Percentiles rank a stretch among this genome's conserved stretches.
Evolutionary conservation across 2,113 vertebrate genomes (phyloP).

Genomic region (Mesitornis unicolor): DNA sequence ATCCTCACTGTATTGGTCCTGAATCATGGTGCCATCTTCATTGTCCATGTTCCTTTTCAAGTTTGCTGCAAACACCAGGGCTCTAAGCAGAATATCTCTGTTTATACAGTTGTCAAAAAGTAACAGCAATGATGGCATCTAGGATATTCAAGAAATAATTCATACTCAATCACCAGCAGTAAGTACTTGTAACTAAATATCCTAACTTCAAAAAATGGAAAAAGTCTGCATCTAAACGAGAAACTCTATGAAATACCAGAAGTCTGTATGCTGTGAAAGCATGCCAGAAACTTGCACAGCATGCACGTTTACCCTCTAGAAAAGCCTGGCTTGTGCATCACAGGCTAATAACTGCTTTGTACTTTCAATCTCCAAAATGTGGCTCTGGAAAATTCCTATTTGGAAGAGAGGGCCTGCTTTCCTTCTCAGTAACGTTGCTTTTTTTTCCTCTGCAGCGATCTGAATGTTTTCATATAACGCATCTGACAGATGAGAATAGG

Average conservation of each 20-base stretch:
- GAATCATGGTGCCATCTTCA: slow-evolving; percentile 5
- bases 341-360: neutral
- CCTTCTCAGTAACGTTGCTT: neutral
- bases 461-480: neutral
- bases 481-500: neutral
- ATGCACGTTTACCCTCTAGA: neutral
- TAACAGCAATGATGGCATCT: slow-evolving; percentile 78
- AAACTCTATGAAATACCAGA: neutral
- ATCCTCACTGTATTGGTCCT: slow-evolving; percentile 70
- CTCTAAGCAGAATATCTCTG: slow-evolving; percentile 83
- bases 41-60: slow-evolving; percentile 69
- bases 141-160: neutral
- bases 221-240: neutral
- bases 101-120: slow-evolving; percentile 79
- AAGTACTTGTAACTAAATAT: neutral
- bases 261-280: neutral
- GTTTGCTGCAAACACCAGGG: slow-evolving; percentile 83
- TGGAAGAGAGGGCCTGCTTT: neutral
- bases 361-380: neutral
- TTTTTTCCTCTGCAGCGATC: neutral
- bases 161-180: neutral
- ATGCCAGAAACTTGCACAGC: neutral
- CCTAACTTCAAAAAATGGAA: neutral
- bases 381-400: neutral
- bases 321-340: neutral